Evolutionary conservation across 2,797 vertebrate genomes (phyloP).

Genomic region (Eleutherodactylus coqui): DNA sequence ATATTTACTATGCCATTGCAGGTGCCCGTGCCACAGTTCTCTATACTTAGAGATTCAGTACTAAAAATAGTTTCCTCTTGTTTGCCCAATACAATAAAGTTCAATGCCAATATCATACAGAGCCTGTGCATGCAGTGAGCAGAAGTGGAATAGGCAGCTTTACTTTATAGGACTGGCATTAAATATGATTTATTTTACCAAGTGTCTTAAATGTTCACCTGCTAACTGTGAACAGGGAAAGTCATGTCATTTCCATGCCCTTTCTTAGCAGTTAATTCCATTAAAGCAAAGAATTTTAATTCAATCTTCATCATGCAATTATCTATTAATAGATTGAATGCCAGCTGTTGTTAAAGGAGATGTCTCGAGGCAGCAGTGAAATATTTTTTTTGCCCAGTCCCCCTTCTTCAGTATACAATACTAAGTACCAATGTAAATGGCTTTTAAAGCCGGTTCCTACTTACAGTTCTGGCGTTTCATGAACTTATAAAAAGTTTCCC

Average conservation of each 20-base stretch:
- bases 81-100: too few species aligned
- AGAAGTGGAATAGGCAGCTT: background rate
- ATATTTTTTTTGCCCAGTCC: too few species aligned
- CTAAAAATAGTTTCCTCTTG: background rate
- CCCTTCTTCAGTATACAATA: too few species aligned
- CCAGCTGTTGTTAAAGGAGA: background rate
- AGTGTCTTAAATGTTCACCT: background rate
- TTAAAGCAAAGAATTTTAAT: background rate
- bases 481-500: too few species aligned
- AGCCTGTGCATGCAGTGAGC: background rate
- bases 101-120: too few species aligned
- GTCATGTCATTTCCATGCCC: background rate
- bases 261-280: background rate
- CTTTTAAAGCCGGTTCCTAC: too few species aligned
- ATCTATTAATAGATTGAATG: conserved; percentile 2
- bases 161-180: background rate
- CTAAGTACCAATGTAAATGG: too few species aligned
- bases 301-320: background rate
- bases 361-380: too few species aligned
- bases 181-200: background rate
- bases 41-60: background rate
- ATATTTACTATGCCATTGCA: too few species aligned
- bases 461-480: too few species aligned
- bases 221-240: background rate
- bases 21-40: background rate